phyloP scores from a whole-genome alignment of 2,888 invertebrate genomes.

The Eulithis prunata region DNA sequence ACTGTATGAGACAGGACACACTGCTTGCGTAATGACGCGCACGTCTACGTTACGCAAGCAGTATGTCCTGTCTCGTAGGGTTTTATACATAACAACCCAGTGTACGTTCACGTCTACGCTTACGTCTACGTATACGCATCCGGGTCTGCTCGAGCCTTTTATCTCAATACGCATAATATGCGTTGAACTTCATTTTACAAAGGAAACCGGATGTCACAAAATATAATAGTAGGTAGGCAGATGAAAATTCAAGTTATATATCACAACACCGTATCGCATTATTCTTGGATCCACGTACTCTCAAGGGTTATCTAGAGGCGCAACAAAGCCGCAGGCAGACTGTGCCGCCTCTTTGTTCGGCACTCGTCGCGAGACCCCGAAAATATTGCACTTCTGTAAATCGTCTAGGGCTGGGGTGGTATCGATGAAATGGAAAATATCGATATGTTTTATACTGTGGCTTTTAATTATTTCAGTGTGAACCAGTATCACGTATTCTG shows the following conservation, averaged over 20 bases:
- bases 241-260: not conserved
- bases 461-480: too few relatives aligned
- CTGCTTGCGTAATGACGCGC: too few relatives aligned
- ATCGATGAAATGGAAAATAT: slow-evolving; percentile 24
- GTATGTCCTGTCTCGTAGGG: too few relatives aligned
- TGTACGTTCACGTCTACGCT: too few relatives aligned
- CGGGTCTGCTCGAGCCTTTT: too few relatives aligned
- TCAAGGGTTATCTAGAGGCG: slow-evolving; percentile 52
- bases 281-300: slow-evolving; percentile 14
- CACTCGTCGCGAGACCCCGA: slow-evolving; percentile 58
- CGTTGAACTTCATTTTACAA: not conserved
- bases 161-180: too few relatives aligned
- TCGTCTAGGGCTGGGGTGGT: slow-evolving; percentile 52
- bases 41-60: too few relatives aligned
- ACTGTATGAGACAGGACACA: too few relatives aligned
- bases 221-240: not conserved
- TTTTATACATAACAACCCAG: too few relatives aligned
- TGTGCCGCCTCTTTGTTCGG: slow-evolving; percentile 57
- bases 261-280: slow-evolving; percentile 6
- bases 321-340: slow-evolving; percentile 59
- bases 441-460: not conserved
- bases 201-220: not conserved
- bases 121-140: too few relatives aligned
- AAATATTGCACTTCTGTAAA: slow-evolving; percentile 77
- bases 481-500: too few relatives aligned